These are phyloP conservation scores for Triplophysa siluroides DNA, from an alignment of 2,113 vertebrate species.

Conservation along the genomic window DNA sequence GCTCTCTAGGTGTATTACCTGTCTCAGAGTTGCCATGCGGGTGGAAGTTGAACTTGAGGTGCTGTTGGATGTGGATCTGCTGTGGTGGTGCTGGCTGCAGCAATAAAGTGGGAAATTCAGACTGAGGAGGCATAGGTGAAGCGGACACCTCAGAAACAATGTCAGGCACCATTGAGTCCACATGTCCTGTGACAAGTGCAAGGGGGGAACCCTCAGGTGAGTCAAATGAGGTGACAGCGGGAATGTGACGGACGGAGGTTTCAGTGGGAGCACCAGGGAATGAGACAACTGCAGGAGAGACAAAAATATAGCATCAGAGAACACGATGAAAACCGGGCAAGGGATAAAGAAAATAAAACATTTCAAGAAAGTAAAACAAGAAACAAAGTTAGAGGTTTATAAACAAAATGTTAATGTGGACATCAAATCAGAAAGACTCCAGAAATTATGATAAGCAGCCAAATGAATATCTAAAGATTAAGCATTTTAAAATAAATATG, in stretches of 20 bases:
- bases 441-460: too few species aligned
- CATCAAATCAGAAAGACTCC: too few species aligned
- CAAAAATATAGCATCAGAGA: conserved; percentile 28
- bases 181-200: conserved; percentile 16
- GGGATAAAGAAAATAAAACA: conserved; percentile 29
- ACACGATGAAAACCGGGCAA: conserved; percentile 14
- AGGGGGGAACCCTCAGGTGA: conserved; percentile 39
- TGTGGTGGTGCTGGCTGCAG: conserved; percentile 59
- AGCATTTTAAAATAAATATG: too few species aligned
- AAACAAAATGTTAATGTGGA: too few species aligned
- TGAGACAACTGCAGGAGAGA: conserved; percentile 40
- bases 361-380: not conserved
- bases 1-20: conserved; percentile 30
- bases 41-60: conserved; percentile 72
- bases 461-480: too few species aligned
- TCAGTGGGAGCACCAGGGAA: conserved; percentile 44
- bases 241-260: conserved; percentile 17
- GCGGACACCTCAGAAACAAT: conserved; percentile 34
- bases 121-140: not conserved
- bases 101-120: conserved; percentile 40
- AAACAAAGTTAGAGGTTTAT: not conserved
- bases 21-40: conserved; percentile 56
- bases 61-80: conserved; percentile 73
- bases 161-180: not conserved
- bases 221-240: conserved; percentile 19